A percentile compares a stretch with the other conserved stretches of the same genome.
Evolutionary conservation across 2,113 vertebrate species (phyloP).

Genomic region (Boleophthalmus pectinirostris): DNA sequence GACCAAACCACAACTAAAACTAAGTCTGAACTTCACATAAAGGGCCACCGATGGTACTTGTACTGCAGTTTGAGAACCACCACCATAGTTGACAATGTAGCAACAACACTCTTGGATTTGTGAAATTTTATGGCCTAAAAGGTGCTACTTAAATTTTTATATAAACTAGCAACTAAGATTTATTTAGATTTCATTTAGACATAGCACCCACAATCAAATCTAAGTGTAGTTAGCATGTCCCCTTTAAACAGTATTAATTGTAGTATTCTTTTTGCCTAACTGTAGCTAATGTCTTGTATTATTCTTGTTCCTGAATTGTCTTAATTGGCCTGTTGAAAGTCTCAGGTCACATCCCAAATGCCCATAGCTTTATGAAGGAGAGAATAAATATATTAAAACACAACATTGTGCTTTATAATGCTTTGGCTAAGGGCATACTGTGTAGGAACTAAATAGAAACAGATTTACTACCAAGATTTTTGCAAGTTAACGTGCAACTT

Average conservation of each 20-base stretch:
- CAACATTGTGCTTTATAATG: conserved; percentile 36
- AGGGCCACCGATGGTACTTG: background rate
- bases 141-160: conserved; percentile 25
- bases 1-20: background rate
- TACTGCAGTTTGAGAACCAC: background rate
- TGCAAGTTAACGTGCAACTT: too few relatives aligned
- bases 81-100: conserved; percentile 61
- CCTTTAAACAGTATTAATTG: background rate
- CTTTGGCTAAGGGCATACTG: conserved; percentile 31
- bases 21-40: background rate
- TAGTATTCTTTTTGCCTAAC: conserved; percentile 4
- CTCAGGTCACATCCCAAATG: conserved; percentile 18
- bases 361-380: conserved; percentile 27
- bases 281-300: conserved; percentile 8
- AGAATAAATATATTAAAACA: conserved; percentile 9
- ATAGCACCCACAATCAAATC: conserved; percentile 10
- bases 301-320: conserved; percentile 14
- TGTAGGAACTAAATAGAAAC: background rate
- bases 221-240: conserved; percentile 22
- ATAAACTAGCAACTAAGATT: background rate
- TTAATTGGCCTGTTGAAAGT: conserved; percentile 15
- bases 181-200: background rate
- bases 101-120: conserved; percentile 23
- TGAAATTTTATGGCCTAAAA: conserved; percentile 17
- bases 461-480: background rate